Conservation (phyloP, 37 sponge, comb jelly and placozoan genomes). For the Geodia barretti region DNA sequence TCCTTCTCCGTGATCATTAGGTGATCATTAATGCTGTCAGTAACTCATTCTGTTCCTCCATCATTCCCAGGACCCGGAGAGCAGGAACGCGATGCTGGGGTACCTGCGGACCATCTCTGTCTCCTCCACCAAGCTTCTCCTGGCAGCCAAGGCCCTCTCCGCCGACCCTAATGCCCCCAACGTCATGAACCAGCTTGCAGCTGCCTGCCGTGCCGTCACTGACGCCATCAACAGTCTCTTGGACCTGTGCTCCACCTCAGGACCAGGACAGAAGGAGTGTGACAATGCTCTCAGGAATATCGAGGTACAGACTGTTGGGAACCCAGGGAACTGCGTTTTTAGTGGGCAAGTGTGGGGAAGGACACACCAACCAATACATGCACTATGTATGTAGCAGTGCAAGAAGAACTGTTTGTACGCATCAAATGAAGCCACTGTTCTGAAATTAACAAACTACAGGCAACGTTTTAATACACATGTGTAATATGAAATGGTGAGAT, state of each 20-base stretch:
- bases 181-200: constrained; percentile 89
- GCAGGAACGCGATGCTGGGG: constrained; percentile 70
- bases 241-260: constrained; percentile 87
- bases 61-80: constrained; percentile 43
- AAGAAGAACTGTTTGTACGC: too few species aligned
- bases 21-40: background rate
- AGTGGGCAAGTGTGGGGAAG: too few species aligned
- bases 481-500: too few species aligned
- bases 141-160: constrained; percentile 86
- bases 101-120: constrained; percentile 76
- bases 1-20: too few species aligned
- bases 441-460: too few species aligned
- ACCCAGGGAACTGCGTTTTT: too few species aligned
- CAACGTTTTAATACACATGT: too few species aligned
- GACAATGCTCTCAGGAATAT: constrained; percentile 96
- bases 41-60: background rate
- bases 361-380: too few species aligned
- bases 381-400: too few species aligned
- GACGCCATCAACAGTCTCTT: constrained; percentile 95
- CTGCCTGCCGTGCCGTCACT: constrained; percentile 90
- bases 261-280: constrained; percentile 98
- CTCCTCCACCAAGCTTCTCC: constrained; percentile 82
- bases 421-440: too few species aligned
- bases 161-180: constrained; percentile 99
- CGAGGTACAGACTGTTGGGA: constrained; percentile 78